Base-by-base conservation (phyloP, 1,140 invertebrate species). In the Pseudomyrmex flavicornis region DNA sequence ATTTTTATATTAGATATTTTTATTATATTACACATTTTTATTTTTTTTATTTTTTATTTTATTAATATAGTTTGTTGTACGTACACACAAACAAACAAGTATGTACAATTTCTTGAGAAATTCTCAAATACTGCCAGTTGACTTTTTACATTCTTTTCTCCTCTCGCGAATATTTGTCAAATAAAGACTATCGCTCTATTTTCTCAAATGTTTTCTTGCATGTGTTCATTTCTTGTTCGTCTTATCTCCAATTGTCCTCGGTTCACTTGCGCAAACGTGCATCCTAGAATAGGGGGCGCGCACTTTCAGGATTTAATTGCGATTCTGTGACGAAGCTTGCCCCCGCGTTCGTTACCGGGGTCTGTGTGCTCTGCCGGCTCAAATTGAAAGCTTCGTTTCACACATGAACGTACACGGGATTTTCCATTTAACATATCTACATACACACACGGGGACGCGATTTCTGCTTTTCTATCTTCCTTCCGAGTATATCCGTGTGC, bases 291-390 rank as follows among this genome's bases (percentile, higher is more conserved):
- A 65, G 76, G 59, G 35, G 35, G 5, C 35, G 20, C 72, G 56
- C 82, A 84, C 75, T 76, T 87, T 82, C 22, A 13, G 56, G 65
- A 87, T 88, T 85, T 87, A 85, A 88, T 85, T 77, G 85, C 46
- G 68, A 72, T 22, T 44, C 46, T 46, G n/a, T 70, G 54, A 84
- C 58, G 85, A 84, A 87, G 75, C 75, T 44, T 50, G 65, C 12
- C 35, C 35, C 13, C 17, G 46, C 65, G 85, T 82, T 87, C 86
- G 75, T 86, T 88, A 88, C 85, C 22, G 65, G 58, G 10, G 44
- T 58, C 59, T 74, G 13, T 82, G 61, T 54, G 50, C 77, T 54
- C 65, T 83, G 65, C 74, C 44, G 61, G 69, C 77, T 72, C 69
- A 66, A 87, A 88, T 88, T 79, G 83, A 85, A 88, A 82, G 83